Evolutionary conservation across 1,140 invertebrate genomes (phyloP).

Genomic region (Homarus americanus): DNA sequence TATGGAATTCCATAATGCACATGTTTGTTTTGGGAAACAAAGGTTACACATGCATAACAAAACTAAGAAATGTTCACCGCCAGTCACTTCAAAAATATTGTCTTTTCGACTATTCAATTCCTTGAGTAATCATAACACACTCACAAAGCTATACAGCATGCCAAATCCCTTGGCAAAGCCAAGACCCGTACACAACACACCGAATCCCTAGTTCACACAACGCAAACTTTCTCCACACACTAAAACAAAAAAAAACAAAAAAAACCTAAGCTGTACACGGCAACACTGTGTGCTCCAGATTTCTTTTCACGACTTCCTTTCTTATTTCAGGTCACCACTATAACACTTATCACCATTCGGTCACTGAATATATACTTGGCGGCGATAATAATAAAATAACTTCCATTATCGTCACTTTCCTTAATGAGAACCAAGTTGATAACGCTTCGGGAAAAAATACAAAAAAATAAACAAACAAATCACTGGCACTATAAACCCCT

Average conservation of each 20-base stretch:
- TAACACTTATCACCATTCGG: not conserved
- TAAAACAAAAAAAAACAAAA: slow-evolving; percentile 36
- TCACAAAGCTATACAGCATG: slow-evolving; percentile 1
- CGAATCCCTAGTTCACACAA: slow-evolving; percentile 55
- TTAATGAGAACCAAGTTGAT: not conserved
- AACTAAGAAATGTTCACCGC: not conserved
- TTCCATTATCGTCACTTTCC: not conserved
- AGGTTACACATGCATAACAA: slow-evolving; percentile 6
- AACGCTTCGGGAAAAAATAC: too few species aligned
- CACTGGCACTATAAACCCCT: slow-evolving; percentile 24
- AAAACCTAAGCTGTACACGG: slow-evolving; percentile 49
- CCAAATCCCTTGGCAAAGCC: slow-evolving; percentile 19
- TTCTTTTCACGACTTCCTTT: slow-evolving; percentile 37
- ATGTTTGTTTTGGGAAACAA: not conserved
- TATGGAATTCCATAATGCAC: not conserved
- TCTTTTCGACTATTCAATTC: slow-evolving; percentile 22
- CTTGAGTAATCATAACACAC: not conserved
- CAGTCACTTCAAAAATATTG: not conserved
- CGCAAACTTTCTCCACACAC: slow-evolving; percentile 65
- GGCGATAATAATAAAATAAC: not conserved
- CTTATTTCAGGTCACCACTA: not conserved
- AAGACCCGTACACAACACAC: slow-evolving; percentile 42
- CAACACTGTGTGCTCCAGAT: slow-evolving; percentile 44
- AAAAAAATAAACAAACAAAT: slow-evolving; percentile 9
- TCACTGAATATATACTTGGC: not conserved